Evolutionary conservation across 92 coral and sea anemone genomes (phyloP), one percentile per base, ranked within the genome.

Genomic region (Isaurus tuberculatus): DNA sequence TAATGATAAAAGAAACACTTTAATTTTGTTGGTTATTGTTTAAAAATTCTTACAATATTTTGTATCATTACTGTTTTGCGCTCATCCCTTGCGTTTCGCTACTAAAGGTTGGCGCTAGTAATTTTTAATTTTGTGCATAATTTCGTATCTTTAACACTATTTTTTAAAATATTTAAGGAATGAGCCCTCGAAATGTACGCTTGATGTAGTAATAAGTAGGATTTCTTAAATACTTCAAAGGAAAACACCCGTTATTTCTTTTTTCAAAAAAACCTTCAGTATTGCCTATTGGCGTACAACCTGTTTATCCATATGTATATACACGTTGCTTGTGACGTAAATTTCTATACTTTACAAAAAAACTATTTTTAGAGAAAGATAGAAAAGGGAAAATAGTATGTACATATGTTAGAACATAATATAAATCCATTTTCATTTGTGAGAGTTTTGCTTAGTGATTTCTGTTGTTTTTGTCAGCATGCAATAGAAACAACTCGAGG

Each of bases 381-480:
- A 74, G 80, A 74, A n/a, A n/a, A n/a, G n/a, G n/a, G n/a, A 51
- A 55, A 19, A 29, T 26, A 63, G 19, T 63, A 63, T 55, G 36
- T 73, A 73, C 23, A 44, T 49, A 58, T 22, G 34, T 33, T 16
- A n/a, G 58, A 77, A 58, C 1, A 65, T 40, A 57, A 20, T 23
- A 32, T 57, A 57, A 16, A 77, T 11, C 30, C 70, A 28, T 60
- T 58, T 77, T 25, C 20, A 51, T 33, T 77, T 77, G 70, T 60
- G 23, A 77, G 33, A 77, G 36, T 57, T 22, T 77, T 15, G 26
- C 69, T 22, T 77, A 60, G 70, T 32, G 8, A 77, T 57, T 42
- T 13, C 36, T 77, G 49, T 77, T 77, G 82, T 77, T 15, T n/a
- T 77, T 77, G 82, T 32, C 82, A 77, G 82, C 82, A 36, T 77